These are phyloP conservation scores for Platyscapa corneri DNA, from an alignment of 1,140 invertebrate species.

Conservation along the genomic window DNA sequence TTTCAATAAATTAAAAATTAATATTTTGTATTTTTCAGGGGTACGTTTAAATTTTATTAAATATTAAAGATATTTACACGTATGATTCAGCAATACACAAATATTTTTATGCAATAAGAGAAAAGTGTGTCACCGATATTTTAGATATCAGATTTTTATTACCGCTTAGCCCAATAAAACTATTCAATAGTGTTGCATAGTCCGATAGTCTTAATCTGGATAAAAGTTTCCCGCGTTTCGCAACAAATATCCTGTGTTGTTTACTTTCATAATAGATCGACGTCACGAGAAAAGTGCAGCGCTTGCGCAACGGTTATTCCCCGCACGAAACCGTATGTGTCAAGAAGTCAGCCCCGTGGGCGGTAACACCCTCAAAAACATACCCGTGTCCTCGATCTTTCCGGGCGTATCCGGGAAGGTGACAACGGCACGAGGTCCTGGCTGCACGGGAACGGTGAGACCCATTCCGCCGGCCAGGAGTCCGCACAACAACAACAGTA, in stretches of 20 bases:
- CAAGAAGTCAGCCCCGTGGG: not conserved
- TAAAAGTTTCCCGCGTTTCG: not conserved
- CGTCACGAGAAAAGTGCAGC: slow-evolving; percentile 1
- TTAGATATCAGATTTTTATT: not conserved
- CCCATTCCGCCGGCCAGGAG: not conserved
- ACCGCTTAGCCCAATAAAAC: not conserved
- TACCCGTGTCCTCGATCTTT: not conserved
- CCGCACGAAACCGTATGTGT: not conserved
- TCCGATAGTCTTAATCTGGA: not conserved
- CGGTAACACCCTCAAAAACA: not conserved
- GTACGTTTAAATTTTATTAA: not conserved
- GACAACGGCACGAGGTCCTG: not conserved
- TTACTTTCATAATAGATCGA: not conserved
- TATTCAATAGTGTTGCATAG: no score
- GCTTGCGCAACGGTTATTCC: slow-evolving; percentile 11
- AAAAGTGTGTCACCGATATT: no score
- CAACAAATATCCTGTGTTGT: not conserved
- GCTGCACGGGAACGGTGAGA: not conserved
- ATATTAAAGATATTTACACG: not conserved
- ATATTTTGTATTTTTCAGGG: no score
- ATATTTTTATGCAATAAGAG: no score
- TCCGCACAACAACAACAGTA: not conserved
- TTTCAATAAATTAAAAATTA: no score
- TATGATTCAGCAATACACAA: no score
- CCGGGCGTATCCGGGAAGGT: no score